Evolutionary conservation across 2,888 invertebrate species (phyloP), one percentile per base, ranked within the genome.

Genomic region (Synergus umbraculus): DNA sequence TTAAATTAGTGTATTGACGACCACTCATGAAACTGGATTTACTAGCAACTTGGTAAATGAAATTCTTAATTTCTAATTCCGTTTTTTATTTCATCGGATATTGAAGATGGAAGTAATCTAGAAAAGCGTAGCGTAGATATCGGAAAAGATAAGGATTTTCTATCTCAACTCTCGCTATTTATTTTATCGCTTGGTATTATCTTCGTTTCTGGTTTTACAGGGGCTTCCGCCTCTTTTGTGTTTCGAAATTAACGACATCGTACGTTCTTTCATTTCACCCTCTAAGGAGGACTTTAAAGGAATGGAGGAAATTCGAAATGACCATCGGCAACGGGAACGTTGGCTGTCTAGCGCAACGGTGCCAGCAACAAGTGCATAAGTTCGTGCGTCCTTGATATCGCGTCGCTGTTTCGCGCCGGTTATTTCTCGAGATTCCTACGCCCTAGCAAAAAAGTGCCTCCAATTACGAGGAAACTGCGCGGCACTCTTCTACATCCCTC

Each of bases 301-400:
- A 73, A 22, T 22, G 37, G 73, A 18, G 37, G n/a, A 73, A 73
- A 54, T 37, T 54, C 41, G 54, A 73, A 73, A 73, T 73, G 54
- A 49, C 73, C 73, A 29, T 54, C 73, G 73, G 54, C 54, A 73
- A 73, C 41, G 18, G 37, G 15, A 54, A 54, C 41, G 67, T 46
- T 22, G 46, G n/a, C 8, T 13, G 46, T 46, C 44, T 46, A 43
- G 67, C 22, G 7, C 18, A 67, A 67, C 46, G 77, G 73, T 79
- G 37, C 76, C 76, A 83, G 86, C 86, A 86, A 86, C 86, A 86
- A 86, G 86, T 86, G 86, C 81, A 81, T 78, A 81, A 86, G 82
- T 82, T 80, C 76, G 67, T 77, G 77, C 66, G 76, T 77, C 69
- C 78, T 69, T 69, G 76, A 76, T 78, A 79, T 79, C 76, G 77